phyloP scores from a whole-genome alignment of 92 coral and sea anemone species.

The Palythoa heliodiscus region DNA sequence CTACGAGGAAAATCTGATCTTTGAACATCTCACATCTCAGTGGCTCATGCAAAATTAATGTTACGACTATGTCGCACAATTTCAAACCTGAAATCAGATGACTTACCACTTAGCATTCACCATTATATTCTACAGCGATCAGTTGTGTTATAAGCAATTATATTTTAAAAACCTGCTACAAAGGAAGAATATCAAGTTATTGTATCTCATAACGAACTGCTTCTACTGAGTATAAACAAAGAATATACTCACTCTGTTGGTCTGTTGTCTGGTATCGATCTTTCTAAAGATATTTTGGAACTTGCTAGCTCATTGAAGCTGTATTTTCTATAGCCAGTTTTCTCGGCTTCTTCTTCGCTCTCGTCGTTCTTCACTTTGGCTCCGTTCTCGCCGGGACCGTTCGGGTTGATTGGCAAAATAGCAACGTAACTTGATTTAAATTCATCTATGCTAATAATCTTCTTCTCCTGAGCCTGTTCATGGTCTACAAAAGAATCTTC shows the following conservation, averaged over 20 bases:
- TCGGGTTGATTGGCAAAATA: slow-evolving; percentile 55
- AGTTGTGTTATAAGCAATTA: not conserved
- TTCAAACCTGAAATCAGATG: slow-evolving; percentile 1
- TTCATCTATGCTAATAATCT: slow-evolving; percentile 56
- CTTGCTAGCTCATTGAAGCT: slow-evolving; percentile 93
- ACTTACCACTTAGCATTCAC: slow-evolving; percentile 2
- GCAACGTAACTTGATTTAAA: slow-evolving; percentile 68
- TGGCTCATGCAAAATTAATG: slow-evolving; percentile 42
- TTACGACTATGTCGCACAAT: not conserved
- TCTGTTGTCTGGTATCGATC: slow-evolving; percentile 95
- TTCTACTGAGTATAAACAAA: slow-evolving; percentile 2
- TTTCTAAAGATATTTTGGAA: slow-evolving; percentile 81
- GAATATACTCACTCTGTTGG: slow-evolving; percentile 74
- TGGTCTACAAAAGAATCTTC: not conserved
- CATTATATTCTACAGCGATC: not conserved
- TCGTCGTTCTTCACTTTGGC: slow-evolving; percentile 55
- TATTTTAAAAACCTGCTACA: not conserved
- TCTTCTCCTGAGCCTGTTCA: not conserved
- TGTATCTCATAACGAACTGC: not conserved
- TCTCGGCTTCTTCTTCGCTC: slow-evolving; percentile 56
- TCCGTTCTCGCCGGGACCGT: slow-evolving; percentile 72
- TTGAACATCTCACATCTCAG: slow-evolving; percentile 28
- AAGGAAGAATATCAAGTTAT: not conserved
- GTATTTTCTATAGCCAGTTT: slow-evolving; percentile 70
- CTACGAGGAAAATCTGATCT: slow-evolving; percentile 20